These are phyloP conservation scores for Amphipoea oculea DNA, from an alignment of 2,888 invertebrate genomes.

Conservation along the genomic window DNA sequence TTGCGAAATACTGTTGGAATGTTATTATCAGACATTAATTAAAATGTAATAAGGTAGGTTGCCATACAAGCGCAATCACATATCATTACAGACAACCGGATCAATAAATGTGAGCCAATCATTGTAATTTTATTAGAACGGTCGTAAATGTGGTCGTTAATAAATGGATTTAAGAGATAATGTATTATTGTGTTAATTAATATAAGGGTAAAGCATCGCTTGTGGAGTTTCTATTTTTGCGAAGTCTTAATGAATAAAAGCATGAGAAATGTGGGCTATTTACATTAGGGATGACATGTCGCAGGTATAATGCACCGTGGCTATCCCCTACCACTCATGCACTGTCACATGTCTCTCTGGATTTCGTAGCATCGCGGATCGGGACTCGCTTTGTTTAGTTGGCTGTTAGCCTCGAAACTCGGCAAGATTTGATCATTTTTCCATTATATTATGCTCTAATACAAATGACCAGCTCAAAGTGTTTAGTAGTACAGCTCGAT, in stretches of 20 bases:
- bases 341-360: neutral
- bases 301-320: neutral
- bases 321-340: neutral
- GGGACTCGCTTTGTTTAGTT: neutral
- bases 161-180: neutral
- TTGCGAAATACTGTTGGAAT: neutral
- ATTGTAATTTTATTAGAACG: neutral
- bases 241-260: neutral
- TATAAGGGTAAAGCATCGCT: neutral
- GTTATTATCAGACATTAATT: conserved; percentile 15
- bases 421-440: neutral
- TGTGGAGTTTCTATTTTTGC: neutral
- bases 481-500: neutral
- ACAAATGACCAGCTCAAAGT: neutral
- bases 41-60: neutral
- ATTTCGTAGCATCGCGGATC: neutral
- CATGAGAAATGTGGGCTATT: neutral
- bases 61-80: conserved; percentile 3
- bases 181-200: conserved; percentile 2
- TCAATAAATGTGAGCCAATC: neutral
- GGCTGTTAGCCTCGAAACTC: neutral
- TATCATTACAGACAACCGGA: conserved; percentile 2
- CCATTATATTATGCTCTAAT: neutral
- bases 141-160: neutral
- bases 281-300: neutral